These are phyloP conservation scores for Pegoplata infirma DNA, from an alignment of 2,888 invertebrate species.

Conservation along the genomic window DNA sequence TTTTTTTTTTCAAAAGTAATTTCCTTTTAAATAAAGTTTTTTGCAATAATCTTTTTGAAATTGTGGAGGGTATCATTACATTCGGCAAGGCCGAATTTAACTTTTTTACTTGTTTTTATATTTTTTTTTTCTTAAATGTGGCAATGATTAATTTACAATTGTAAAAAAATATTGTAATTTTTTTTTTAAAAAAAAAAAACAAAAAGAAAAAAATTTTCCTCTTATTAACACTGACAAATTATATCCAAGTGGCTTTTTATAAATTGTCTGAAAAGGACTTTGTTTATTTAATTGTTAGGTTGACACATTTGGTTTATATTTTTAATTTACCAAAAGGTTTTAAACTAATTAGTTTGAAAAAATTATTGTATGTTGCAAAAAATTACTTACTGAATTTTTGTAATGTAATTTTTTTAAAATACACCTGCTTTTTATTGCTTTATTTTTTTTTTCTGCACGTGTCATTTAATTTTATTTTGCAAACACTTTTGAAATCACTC, in stretches of 20 bases:
- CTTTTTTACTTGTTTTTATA: slow-evolving; percentile 35
- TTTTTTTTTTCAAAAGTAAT: no score
- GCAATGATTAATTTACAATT: slow-evolving; percentile 61
- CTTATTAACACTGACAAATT: slow-evolving; percentile 55
- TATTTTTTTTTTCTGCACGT: slow-evolving; percentile 29
- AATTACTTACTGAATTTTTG: slow-evolving; percentile 15
- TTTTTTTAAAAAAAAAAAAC: neutral
- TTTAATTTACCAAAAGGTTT: slow-evolving; percentile 7
- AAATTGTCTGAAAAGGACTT: slow-evolving; percentile 31
- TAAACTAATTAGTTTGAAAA: slow-evolving; percentile 50
- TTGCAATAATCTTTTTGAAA: no score
- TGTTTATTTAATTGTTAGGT: slow-evolving; percentile 48
- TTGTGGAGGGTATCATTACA: no score
- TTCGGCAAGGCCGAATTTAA: no score
- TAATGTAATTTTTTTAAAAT: slow-evolving; percentile 2
- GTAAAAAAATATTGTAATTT: neutral
- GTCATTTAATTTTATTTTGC: slow-evolving; percentile 34
- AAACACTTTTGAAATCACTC: slow-evolving; percentile 33
- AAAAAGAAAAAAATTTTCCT: slow-evolving; percentile 32
- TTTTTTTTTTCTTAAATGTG: slow-evolving; percentile 44
- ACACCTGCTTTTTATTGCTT: slow-evolving; percentile 54
- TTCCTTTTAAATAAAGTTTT: no score
- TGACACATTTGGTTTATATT: slow-evolving; percentile 43
- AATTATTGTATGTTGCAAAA: neutral
- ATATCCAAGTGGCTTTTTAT: slow-evolving; percentile 38